Evolutionary conservation across 2,797 vertebrate species (phyloP).

Genomic region (Calcarius lapponicus): DNA sequence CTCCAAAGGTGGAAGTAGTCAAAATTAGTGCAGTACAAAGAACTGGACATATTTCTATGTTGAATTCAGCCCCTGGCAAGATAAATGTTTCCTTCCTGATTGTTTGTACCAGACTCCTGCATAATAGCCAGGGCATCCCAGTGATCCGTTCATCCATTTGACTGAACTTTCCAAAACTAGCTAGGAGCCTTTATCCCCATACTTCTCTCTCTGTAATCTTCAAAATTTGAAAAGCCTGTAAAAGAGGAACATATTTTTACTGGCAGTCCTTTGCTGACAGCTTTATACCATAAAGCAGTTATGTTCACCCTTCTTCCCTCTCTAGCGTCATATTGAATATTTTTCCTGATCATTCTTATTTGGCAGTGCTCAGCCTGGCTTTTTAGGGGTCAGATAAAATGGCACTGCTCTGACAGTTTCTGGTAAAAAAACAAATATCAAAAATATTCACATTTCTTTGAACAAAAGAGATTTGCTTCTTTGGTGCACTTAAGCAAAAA

Average conservation of each 20-base stretch:
- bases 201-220: background rate
- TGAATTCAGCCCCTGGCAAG: background rate
- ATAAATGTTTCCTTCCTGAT: constrained; percentile 46
- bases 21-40: background rate
- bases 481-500: background rate
- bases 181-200: background rate
- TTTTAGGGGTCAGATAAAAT: background rate
- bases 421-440: background rate
- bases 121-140: constrained; percentile 7
- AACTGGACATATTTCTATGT: background rate
- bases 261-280: background rate
- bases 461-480: background rate
- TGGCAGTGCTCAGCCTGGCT: background rate
- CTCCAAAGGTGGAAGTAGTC: background rate
- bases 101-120: constrained; percentile 21
- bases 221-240: constrained; percentile 6
- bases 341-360: background rate
- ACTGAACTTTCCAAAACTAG: constrained; percentile 46
- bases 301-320: background rate
- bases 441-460: background rate
- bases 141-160: constrained; percentile 34
- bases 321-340: background rate
- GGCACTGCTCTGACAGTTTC: background rate
- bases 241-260: background rate
- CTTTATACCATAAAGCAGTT: background rate